A percentile compares a stretch with the other conserved stretches of the same genome.
Conservation (phyloP, 2,113 vertebrate genomes). For the Sula dactylatra region DNA sequence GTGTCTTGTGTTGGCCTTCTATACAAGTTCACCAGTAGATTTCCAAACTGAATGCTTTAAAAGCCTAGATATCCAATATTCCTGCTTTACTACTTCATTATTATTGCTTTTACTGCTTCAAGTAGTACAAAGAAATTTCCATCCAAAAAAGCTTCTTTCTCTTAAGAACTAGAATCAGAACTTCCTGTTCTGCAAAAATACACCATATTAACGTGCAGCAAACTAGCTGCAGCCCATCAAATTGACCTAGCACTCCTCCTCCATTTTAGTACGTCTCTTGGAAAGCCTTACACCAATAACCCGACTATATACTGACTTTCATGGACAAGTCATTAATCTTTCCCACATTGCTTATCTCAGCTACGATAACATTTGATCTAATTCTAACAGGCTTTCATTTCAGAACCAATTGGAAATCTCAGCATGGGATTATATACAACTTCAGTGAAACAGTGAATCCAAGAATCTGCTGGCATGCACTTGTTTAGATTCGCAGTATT, state of each 20-base stretch:
- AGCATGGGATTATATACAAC: conserved; percentile 61
- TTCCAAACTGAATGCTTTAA: not conserved
- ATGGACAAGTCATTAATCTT: conserved; percentile 50
- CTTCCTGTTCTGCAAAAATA: not conserved
- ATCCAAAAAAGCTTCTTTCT: not conserved
- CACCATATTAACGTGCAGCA: not conserved
- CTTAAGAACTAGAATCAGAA: not conserved
- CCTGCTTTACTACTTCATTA: not conserved
- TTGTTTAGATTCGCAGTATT: conserved; percentile 42
- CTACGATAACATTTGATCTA: conserved; percentile 56
- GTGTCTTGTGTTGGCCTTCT: not conserved
- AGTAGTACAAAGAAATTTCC: not conserved
- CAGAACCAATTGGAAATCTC: conserved; percentile 68
- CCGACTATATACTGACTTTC: not conserved
- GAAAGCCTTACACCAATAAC: not conserved
- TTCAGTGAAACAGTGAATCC: conserved; percentile 36
- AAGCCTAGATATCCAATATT: not conserved
- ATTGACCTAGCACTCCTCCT: not conserved
- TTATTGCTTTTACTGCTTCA: not conserved
- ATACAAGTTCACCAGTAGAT: not conserved
- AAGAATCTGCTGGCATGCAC: not conserved
- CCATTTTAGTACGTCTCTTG: not conserved
- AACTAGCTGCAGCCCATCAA: not conserved
- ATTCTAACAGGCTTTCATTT: conserved; percentile 72
- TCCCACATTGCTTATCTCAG: conserved; percentile 20